A percentile compares a stretch with the other conserved stretches of the same genome.
phyloP scores from a whole-genome alignment of 2,888 invertebrate species.

The Parthenolecanium corni region DNA sequence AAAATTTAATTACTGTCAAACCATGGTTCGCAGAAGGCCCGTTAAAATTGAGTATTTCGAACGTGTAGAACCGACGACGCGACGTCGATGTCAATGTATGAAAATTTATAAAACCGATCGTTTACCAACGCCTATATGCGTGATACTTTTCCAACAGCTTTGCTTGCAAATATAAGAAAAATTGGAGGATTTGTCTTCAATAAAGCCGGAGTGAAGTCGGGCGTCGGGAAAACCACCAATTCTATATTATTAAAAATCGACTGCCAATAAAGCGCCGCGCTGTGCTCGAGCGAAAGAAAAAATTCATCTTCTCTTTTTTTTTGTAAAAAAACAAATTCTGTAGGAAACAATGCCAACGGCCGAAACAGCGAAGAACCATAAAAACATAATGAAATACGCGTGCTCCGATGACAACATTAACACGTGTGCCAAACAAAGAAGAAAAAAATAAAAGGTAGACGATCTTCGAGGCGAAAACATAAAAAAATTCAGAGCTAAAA shows the following conservation, averaged over 20 bases:
- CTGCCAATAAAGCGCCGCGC: neutral
- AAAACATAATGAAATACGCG: conserved; percentile 7
- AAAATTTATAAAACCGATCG: too few species aligned
- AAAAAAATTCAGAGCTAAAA: neutral
- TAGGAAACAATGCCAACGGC: conserved; percentile 2
- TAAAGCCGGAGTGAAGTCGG: too few species aligned
- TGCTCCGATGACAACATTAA: conserved; percentile 16
- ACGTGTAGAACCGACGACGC: too few species aligned
- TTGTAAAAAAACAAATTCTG: neutral
- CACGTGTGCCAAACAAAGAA: neutral
- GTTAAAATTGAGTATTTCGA: too few species aligned
- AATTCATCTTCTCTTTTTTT: neutral
- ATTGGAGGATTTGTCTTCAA: too few species aligned
- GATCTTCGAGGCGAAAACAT: neutral
- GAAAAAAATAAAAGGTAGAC: neutral
- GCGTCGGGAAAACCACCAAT: too few species aligned
- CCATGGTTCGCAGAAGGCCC: too few species aligned
- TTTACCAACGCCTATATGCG: too few species aligned
- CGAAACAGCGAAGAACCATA: neutral
- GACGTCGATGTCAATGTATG: too few species aligned
- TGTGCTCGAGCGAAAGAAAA: neutral
- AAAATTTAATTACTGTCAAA: too few species aligned
- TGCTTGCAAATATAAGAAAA: too few species aligned
- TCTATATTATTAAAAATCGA: neutral
- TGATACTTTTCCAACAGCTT: too few species aligned